Percentiles rank a stretch among this genome's conserved stretches.
Evolutionary conservation across 2,888 invertebrate genomes (phyloP).

Genomic region (Rhagonycha fulva): DNA sequence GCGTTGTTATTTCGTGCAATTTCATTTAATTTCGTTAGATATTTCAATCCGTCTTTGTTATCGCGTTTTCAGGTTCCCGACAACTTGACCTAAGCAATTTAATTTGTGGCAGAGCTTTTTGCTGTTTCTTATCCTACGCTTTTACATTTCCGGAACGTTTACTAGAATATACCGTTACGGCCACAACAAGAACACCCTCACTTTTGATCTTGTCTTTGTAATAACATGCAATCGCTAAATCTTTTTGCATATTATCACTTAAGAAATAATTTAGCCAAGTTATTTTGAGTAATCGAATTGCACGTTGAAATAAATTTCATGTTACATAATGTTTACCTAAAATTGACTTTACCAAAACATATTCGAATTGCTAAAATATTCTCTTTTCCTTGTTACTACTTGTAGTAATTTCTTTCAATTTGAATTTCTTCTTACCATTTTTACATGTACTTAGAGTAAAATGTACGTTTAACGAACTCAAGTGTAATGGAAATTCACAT

Average conservation of each 20-base stretch:
- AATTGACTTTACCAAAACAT: background rate
- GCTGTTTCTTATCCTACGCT: conserved; percentile 36
- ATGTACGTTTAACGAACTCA: background rate
- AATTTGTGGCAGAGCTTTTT: conserved; percentile 38
- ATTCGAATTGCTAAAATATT: background rate
- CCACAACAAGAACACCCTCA: conserved; percentile 28
- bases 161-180: conserved; percentile 31
- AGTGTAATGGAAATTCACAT: background rate
- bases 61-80: conserved; percentile 36
- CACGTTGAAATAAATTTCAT: background rate
- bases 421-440: background rate
- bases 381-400: background rate
- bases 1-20: conserved; percentile 48
- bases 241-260: conserved; percentile 32
- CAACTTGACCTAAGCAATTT: conserved; percentile 40
- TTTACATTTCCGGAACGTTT: conserved; percentile 38
- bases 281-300: background rate
- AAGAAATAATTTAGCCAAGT: background rate
- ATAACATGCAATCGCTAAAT: conserved; percentile 43
- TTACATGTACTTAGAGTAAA: background rate
- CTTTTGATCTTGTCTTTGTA: conserved; percentile 42
- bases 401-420: background rate
- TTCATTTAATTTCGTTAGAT: conserved; percentile 51
- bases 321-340: background rate
- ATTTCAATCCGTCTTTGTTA: conserved; percentile 49